These are phyloP conservation scores for Botrylloides violaceus DNA, from an alignment of 23 tunicate species.

Conservation along the genomic window DNA sequence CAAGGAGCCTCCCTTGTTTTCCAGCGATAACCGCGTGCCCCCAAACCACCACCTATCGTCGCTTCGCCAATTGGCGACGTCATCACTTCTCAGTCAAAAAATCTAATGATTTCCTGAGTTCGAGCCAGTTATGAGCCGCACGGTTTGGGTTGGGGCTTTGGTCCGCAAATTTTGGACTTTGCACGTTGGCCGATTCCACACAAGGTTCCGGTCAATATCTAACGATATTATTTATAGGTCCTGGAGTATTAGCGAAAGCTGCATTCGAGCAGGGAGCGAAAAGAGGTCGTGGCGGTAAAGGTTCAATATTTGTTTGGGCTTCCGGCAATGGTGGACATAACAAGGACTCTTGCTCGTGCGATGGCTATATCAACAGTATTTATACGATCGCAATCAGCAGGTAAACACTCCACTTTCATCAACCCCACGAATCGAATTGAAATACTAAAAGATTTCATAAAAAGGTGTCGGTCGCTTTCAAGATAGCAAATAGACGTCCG, in stretches of 20 bases:
- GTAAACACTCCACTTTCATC: not conserved
- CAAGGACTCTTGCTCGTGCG: constrained; percentile 88
- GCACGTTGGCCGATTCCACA: too few relatives aligned
- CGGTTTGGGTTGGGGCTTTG: too few relatives aligned
- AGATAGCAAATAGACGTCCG: not conserved
- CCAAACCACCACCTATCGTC: too few relatives aligned
- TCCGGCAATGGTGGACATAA: constrained; percentile 97
- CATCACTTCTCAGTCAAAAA: too few relatives aligned
- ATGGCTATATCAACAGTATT: constrained; percentile 94
- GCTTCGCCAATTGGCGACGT: too few relatives aligned
- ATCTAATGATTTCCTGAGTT: too few relatives aligned
- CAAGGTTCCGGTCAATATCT: not conserved
- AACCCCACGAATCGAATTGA: not conserved
- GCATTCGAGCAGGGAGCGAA: constrained; percentile 73
- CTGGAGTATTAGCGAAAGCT: constrained; percentile 60
- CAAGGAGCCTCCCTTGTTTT: too few relatives aligned
- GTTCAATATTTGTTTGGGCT: constrained; percentile 98
- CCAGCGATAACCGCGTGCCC: too few relatives aligned
- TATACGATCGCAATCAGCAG: constrained; percentile 92
- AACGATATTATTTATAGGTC: constrained; percentile 35
- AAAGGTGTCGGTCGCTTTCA: not conserved
- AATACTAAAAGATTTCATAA: too few relatives aligned
- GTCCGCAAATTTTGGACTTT: too few relatives aligned
- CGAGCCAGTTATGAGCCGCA: too few relatives aligned
- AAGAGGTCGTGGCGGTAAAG: constrained; percentile 77